Base-by-base conservation (phyloP, 2,888 invertebrate genomes). In the Dinocampus coccinellae region DNA sequence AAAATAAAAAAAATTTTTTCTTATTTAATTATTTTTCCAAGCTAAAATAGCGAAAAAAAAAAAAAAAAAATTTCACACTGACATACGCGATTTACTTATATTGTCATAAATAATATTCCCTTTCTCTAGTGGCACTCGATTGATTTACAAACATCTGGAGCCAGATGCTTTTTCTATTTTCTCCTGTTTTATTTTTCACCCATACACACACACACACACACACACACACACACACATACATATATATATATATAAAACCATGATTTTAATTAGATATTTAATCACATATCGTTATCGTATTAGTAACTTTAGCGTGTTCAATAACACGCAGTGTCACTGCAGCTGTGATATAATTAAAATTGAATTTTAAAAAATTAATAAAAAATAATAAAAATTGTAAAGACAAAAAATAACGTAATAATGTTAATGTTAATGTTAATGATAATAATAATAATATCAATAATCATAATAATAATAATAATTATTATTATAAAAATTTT, bases 251-350 rank as follows among this genome's bases (percentile, higher is more conserved):
- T n/a, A n/a, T n/a, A n/a, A n/a, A n/a, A n/a, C n/a, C n/a, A n/a
- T n/a, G 69, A 70, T 75, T 75, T 74, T 75, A 75, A 68, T 73
- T 73, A 68, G 78, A 79, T 78, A 80, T 75, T 77, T 70, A 76
- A 26, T 55, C 39, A 66, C 53, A 42, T 47, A 62, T 62, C 82
- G 80, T 82, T 82, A 83, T 84, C 82, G 82, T 79, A 73, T 84
- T 83, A 79, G 82, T 81, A 78, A 81, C 81, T 84, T 82, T 81
- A 83, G 83, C 82, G 83, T 80, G 81, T 83, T 83, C 82, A 83
- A 81, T 82, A 82, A 81, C 77, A 81, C 78, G 78, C 80, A 80
- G 81, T 83, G 80, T 73, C 74, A 70, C 73, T 72, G 76, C 78
- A 77, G 80, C 77, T 75, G 78, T 53, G 42, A 39, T 52, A 52